Evolutionary conservation across 2,888 invertebrate species (phyloP).

Genomic region (Molanna angustata): DNA sequence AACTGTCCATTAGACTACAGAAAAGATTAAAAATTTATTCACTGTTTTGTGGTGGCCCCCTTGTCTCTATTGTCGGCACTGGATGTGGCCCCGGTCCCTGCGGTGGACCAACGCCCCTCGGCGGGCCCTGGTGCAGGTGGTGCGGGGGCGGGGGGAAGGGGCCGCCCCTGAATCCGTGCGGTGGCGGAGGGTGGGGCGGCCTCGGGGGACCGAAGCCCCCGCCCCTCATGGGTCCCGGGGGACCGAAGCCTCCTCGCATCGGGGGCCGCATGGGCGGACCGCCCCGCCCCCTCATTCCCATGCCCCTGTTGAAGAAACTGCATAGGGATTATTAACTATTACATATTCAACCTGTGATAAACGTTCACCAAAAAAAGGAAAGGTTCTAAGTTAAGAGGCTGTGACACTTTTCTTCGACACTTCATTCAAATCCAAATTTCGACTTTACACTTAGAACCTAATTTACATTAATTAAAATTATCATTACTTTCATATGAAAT

Average conservation of each 20-base stretch:
- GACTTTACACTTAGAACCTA: no score
- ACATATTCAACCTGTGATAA: no score
- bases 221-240: slow-evolving; percentile 13
- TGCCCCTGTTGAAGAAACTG: no score
- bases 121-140: slow-evolving; percentile 1
- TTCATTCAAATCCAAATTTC: no score
- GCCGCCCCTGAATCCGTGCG: slow-evolving; percentile 9
- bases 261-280: slow-evolving; percentile 17
- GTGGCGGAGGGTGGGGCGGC: background rate
- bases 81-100: slow-evolving; percentile 20
- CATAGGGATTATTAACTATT: no score
- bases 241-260: slow-evolving; percentile 17
- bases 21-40: no score
- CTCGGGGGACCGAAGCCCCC: slow-evolving; percentile 8
- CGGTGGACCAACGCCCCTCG: slow-evolving; percentile 5
- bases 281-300: slow-evolving; percentile 19
- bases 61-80: slow-evolving; percentile 16
- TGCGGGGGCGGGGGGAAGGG: slow-evolving; percentile 8
- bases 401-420: no score
- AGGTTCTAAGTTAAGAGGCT: no score
- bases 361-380: no score
- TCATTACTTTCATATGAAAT: no score
- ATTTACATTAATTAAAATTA: no score
- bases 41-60: slow-evolving; percentile 20
- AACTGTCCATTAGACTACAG: no score